Conservation (phyloP, 2,113 vertebrate genomes). For the Miniopterus natalensis region DNA sequence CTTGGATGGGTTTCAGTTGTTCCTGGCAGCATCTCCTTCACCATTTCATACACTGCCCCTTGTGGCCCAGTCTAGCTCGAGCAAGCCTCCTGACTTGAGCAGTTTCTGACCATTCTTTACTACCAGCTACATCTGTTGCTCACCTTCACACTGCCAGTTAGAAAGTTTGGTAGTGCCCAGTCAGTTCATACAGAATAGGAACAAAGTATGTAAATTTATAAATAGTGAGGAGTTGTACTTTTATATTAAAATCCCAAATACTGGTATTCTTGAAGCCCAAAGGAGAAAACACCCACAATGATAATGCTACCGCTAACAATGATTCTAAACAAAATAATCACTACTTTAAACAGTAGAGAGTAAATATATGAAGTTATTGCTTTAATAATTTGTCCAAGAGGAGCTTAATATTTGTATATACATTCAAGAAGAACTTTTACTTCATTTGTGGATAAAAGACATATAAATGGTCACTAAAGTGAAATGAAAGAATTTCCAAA, state of each 20-base stretch:
- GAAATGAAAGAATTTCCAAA: background rate
- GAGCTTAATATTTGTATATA: background rate
- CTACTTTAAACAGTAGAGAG: background rate
- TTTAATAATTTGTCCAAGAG: background rate
- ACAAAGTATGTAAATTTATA: background rate
- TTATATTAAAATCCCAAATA: background rate
- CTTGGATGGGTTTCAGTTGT: background rate
- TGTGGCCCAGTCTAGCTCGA: too few species aligned
- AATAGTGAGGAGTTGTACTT: background rate
- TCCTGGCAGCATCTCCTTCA: background rate
- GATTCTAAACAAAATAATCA: background rate
- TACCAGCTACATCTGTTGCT: background rate
- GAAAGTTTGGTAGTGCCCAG: background rate
- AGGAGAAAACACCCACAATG: background rate
- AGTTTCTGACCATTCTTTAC: background rate
- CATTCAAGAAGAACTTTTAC: background rate
- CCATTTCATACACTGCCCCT: background rate
- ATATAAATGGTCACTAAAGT: background rate
- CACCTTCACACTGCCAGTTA: background rate
- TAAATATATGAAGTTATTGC: background rate
- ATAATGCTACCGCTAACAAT: background rate
- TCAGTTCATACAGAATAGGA: background rate
- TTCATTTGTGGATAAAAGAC: background rate
- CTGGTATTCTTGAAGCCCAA: background rate
- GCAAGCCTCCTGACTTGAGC: background rate